Evolutionary conservation across 2,113 vertebrate genomes (phyloP).

Genomic region (Spilogale gracilis): DNA sequence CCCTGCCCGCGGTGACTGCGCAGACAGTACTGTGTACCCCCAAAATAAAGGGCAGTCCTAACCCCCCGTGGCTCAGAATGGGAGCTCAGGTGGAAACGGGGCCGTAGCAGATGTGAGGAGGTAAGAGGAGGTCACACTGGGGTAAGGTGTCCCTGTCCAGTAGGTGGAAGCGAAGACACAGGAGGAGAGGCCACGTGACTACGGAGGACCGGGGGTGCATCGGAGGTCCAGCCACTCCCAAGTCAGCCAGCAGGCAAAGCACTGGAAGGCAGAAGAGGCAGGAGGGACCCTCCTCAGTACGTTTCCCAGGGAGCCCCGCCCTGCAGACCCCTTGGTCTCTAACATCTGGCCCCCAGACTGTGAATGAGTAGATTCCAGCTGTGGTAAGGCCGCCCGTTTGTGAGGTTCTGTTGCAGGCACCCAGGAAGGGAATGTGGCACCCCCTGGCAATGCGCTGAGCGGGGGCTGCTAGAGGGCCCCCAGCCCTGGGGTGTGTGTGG

Average conservation of each 20-base stretch:
- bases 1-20: neutral
- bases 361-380: neutral
- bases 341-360: neutral
- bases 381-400: too few species aligned
- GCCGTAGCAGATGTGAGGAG: neutral
- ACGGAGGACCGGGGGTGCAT: accelerated
- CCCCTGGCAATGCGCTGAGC: neutral
- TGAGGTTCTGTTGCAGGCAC: too few species aligned
- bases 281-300: neutral
- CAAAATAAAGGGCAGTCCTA: neutral
- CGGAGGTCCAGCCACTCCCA: neutral
- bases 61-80: neutral
- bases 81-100: neutral
- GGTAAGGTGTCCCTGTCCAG: neutral
- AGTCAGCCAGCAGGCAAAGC: neutral
- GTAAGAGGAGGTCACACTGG: neutral
- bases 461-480: neutral
- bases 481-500: too few species aligned
- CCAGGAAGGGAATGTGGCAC: neutral
- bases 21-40: too few species aligned
- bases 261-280: neutral
- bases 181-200: accelerated
- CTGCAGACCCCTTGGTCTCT: neutral
- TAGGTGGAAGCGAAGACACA: neutral
- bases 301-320: neutral